A percentile compares a stretch with the other conserved stretches of the same genome.
phyloP scores from a whole-genome alignment of 2,113 vertebrate species.

The Sapayoa aenigma region DNA sequence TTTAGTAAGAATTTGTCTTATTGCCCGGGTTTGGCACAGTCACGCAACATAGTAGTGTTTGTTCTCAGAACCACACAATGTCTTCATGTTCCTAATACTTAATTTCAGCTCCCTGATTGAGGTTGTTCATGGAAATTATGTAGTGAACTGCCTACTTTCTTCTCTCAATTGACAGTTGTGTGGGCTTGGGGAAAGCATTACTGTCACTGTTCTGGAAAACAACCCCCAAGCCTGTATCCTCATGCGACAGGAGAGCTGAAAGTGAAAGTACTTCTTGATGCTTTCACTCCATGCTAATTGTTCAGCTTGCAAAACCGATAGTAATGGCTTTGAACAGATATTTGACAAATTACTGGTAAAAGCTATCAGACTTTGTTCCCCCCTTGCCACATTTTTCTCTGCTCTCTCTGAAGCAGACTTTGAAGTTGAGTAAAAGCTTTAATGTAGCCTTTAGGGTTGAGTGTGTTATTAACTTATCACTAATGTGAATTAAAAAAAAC shows the following conservation, averaged over 20 bases:
- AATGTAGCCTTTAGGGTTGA: background rate
- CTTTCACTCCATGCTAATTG: conserved; percentile 54
- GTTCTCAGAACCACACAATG: background rate
- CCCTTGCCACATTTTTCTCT: background rate
- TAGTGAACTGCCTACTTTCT: conserved; percentile 51
- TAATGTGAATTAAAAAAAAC: background rate
- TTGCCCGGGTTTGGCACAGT: background rate
- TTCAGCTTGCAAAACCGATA: conserved; percentile 33
- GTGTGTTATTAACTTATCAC: background rate
- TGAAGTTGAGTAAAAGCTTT: background rate
- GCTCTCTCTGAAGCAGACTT: background rate
- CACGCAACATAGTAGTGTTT: background rate
- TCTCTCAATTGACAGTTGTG: conserved; percentile 61
- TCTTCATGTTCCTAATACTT: conserved; percentile 20
- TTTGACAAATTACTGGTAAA: conserved; percentile 18
- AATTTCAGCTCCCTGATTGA: conserved; percentile 28
- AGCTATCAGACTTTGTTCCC: background rate
- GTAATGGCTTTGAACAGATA: conserved; percentile 36
- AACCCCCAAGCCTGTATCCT: conserved; percentile 49
- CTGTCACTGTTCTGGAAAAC: conserved; percentile 56
- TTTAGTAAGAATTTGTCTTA: background rate
- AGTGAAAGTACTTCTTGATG: conserved; percentile 9
- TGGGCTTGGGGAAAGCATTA: conserved; percentile 63
- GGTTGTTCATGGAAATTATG: conserved; percentile 49
- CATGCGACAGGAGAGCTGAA: conserved; percentile 27